Base-by-base conservation (phyloP, 2,888 invertebrate species). In the Diarsia brunnea region DNA sequence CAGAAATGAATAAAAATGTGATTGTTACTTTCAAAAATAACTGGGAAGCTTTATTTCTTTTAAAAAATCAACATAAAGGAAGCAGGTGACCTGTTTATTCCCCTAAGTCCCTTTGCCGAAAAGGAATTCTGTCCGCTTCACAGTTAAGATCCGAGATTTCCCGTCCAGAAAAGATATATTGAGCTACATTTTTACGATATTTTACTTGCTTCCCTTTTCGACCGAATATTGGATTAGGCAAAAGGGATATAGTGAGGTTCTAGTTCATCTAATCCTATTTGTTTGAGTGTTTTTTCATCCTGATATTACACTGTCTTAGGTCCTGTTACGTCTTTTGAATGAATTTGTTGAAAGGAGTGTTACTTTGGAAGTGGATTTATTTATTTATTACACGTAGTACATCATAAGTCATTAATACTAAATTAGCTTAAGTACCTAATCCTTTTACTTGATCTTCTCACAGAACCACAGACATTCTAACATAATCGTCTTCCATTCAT, bases 151-250 rank as follows among this genome's bases (percentile, higher is more conserved):
- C 69, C 72, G 72, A 78, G 79, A 84, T 87, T 79, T 79, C 69
- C 78, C 84, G 69, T 73, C 86, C 81, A 84, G 69, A 66, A 86
- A 86, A 83, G 81, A 88, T 81, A 77, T 86, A 84, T 84, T 67
- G 71, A 61, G 81, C 84, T 61, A 86, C 84, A 88, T 83, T 84
- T 88, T 84, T 69, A 78, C 87, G 76, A 81, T 86, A 88, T 84
- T 88, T 88, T 79, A 79, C 88, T 88, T 71, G 77, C 77, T 88
- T 79, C 72, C 80, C 75, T 86, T 86, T 86, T 88, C 73, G 64
- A 77, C 84, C 69, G 86, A 88, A 85, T 79, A 85, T 85, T 85
- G 86, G 86, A 86, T 85, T 79, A 88, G 73, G 76, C 80, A 83
- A 85, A 75, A 77, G 63, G 84, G 70, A 79, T 83, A 73, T 67